Percentiles rank a stretch among this genome's conserved stretches.
Evolutionary conservation across 2,888 invertebrate species (phyloP).

Genomic region (Therioaphis trifolii): DNA sequence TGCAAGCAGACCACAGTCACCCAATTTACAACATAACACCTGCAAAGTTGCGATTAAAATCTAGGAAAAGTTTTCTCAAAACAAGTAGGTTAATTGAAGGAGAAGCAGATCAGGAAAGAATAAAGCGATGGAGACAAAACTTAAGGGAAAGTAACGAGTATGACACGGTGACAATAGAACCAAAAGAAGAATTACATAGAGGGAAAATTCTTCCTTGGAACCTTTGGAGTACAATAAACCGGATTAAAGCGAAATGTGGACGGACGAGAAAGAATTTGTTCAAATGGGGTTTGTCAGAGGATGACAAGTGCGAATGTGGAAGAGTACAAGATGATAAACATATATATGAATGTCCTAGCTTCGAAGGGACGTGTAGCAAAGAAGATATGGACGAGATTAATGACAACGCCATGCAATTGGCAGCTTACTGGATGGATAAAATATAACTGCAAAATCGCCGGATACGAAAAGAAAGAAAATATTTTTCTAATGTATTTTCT

Average conservation of each 20-base stretch:
- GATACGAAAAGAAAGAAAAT: constrained; percentile 23
- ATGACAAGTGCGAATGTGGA: constrained; percentile 43
- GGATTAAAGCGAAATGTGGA: constrained; percentile 27
- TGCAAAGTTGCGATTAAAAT: too few species aligned
- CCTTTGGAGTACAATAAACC: constrained; percentile 40
- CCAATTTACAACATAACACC: too few species aligned
- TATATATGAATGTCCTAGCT: constrained; percentile 30
- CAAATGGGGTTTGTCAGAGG: constrained; percentile 14
- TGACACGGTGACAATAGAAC: too few species aligned
- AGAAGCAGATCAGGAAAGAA: too few species aligned
- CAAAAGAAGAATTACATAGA: constrained; percentile 16
- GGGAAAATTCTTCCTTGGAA: neutral
- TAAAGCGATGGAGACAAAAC: too few species aligned
- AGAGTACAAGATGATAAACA: constrained; percentile 20
- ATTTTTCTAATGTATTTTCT: too few species aligned
- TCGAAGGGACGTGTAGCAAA: constrained; percentile 31
- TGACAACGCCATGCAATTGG: constrained; percentile 24
- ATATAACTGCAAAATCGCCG: constrained; percentile 31
- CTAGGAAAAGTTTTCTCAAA: too few species aligned
- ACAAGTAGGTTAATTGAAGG: too few species aligned
- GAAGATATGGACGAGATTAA: constrained; percentile 37
- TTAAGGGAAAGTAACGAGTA: too few species aligned
- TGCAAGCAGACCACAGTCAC: neutral
- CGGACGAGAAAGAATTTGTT: constrained; percentile 34
- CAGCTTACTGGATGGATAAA: constrained; percentile 35